Conservation (phyloP, 1,140 invertebrate genomes). For the Polyergus mexicanus region DNA sequence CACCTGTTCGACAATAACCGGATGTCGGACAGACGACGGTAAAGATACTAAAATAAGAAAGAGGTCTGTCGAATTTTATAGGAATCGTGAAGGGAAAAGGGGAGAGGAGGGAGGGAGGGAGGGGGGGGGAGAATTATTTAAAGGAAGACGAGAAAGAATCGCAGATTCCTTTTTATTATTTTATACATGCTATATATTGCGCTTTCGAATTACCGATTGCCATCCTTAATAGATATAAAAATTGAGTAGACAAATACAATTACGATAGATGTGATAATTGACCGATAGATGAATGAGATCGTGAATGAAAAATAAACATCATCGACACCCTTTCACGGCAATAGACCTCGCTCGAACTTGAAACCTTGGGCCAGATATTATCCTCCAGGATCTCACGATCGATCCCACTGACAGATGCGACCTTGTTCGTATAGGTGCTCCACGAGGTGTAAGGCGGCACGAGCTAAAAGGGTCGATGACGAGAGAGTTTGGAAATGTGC, state of each 20-base stretch:
- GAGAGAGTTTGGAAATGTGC: slow-evolving; percentile 84
- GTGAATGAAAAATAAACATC: slow-evolving; percentile 8
- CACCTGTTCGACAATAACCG: slow-evolving; percentile 71
- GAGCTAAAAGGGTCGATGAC: slow-evolving; percentile 84
- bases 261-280: too few relatives aligned
- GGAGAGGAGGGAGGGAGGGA: not conserved
- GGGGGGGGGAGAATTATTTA: too few relatives aligned
- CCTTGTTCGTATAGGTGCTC: slow-evolving; percentile 72
- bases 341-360: slow-evolving; percentile 48
- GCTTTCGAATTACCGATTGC: not conserved
- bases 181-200: too few relatives aligned
- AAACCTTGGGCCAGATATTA: slow-evolving; percentile 60
- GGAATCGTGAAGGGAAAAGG: too few relatives aligned
- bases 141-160: too few relatives aligned
- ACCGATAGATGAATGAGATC: not conserved
- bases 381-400: slow-evolving; percentile 70
- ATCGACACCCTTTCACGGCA: not conserved
- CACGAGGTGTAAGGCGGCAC: slow-evolving; percentile 71
- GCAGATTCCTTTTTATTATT: too few relatives aligned
- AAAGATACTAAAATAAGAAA: slow-evolving; percentile 44
- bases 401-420: slow-evolving; percentile 57
- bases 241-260: not conserved
- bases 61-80: slow-evolving; percentile 2
- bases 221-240: not conserved
- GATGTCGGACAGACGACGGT: slow-evolving; percentile 75